Base-by-base conservation (phyloP, 2,888 invertebrate species). In the Athalia circularis region DNA sequence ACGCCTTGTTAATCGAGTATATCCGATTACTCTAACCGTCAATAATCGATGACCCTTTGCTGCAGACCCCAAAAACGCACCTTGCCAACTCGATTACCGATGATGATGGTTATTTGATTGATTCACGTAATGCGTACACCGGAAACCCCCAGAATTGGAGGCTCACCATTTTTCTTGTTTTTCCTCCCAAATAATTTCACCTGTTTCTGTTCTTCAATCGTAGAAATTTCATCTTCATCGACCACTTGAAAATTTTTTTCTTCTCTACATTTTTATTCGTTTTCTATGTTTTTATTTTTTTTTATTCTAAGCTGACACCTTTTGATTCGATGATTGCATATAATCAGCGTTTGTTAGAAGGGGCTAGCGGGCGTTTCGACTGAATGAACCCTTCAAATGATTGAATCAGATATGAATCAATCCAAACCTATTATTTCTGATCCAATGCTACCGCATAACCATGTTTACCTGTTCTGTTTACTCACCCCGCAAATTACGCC, bases 371-470 rank as follows among this genome's bases (percentile, higher is more conserved):
- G 29, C 29, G 29, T 29, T 29, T 2, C 2, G 29, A 29, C 29
- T 29, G 57, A 47, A 15, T 47, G 47, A 45, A 59, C 72, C 72
- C 72, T 59, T 59, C 52, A 59, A 45, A 9, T 5, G 64, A 43
- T 72, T 72, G 15, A 72, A 72, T 72, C 72, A 72, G 72, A 72
- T 72, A 72, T 47, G 72, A 72, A 72, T 72, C 72, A 72, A 72
- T 72, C 59, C 45, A 59, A 65, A 68, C 54, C 68, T n/a, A 68
- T 68, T 68, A 68, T 68, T 68, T 54, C 43, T 43, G 54, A 68
- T 54, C 48, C 48, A 48, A 13, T 13, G 29, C 29, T 29, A 68
- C 68, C 50, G 3, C 64, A 59, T 7, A 7, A 47, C 57, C 59
- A 54, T 72, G 72, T 72, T 72, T 72, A 72, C 72, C 59, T 59